A percentile compares a stretch with the other conserved stretches of the same genome.
phyloP scores from a whole-genome alignment of 2,113 vertebrate genomes.

The Crotalus viridis region DNA sequence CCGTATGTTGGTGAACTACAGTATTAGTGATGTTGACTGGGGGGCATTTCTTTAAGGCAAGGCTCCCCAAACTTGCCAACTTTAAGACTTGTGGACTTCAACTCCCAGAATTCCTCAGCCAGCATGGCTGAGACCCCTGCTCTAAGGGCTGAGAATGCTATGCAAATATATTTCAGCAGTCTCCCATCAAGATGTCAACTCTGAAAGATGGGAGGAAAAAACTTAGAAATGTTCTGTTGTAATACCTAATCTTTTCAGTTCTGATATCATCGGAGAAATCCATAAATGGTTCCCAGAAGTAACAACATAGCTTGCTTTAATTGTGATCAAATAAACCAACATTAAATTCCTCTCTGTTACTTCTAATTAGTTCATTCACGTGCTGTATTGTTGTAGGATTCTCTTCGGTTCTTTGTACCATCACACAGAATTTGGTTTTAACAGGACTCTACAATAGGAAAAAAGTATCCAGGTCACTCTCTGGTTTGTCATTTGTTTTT shows the following conservation, averaged over 20 bases:
- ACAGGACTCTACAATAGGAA: not conserved
- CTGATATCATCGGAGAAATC: not conserved
- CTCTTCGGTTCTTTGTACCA: not conserved
- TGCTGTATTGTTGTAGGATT: not conserved
- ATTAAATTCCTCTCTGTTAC: not conserved
- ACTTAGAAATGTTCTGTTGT: not conserved
- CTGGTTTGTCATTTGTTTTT: not conserved
- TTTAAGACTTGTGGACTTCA: too few species aligned
- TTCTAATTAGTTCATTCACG: not conserved
- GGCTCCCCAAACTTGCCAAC: too few species aligned
- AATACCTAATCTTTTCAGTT: not conserved
- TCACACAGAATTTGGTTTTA: not conserved
- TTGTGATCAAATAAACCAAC: not conserved
- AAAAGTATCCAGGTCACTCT: not conserved
- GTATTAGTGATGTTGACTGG: not conserved
- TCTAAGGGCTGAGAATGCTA: not conserved
- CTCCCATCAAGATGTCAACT: not conserved
- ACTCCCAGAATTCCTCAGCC: too few species aligned
- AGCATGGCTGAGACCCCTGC: too few species aligned
- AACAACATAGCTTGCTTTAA: not conserved
- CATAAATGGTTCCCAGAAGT: not conserved
- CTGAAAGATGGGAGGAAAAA: not conserved
- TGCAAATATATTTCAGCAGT: not conserved
- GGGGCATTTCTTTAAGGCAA: not conserved
- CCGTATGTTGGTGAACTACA: not conserved